Conservation (phyloP, 2,888 invertebrate species). For the Tipula unca region DNA sequence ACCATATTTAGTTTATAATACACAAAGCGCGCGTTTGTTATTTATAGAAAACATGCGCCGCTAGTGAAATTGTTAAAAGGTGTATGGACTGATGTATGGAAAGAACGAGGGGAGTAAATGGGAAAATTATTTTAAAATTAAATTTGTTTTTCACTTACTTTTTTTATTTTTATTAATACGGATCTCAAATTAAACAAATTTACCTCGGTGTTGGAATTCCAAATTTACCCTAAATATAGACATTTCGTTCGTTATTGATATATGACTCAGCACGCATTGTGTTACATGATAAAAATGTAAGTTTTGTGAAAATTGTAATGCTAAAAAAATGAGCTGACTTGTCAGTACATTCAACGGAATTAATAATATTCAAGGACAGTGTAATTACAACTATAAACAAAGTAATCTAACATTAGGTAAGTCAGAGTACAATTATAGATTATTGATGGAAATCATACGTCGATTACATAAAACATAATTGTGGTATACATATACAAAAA, state of each 20-base stretch:
- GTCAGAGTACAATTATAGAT: neutral
- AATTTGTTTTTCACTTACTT: neutral
- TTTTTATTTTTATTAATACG: no score
- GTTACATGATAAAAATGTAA: neutral
- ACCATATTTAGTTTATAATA: neutral
- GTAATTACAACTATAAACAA: neutral
- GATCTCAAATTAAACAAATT: neutral
- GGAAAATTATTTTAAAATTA: conserved; percentile 1
- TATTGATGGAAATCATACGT: neutral
- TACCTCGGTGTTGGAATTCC: neutral
- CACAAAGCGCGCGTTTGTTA: neutral
- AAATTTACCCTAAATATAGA: neutral
- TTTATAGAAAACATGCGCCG: neutral
- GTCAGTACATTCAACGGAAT: neutral
- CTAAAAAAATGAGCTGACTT: neutral
- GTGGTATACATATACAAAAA: neutral
- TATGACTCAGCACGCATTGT: neutral
- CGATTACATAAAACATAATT: neutral
- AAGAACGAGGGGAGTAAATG: neutral
- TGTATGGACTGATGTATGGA: neutral
- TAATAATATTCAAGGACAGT: neutral
- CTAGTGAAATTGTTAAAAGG: neutral
- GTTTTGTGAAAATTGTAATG: neutral
- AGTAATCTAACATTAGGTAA: neutral
- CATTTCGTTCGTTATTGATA: neutral